Evolutionary conservation across 2,113 vertebrate species (phyloP).

Genomic region (Pao palembangensis): DNA sequence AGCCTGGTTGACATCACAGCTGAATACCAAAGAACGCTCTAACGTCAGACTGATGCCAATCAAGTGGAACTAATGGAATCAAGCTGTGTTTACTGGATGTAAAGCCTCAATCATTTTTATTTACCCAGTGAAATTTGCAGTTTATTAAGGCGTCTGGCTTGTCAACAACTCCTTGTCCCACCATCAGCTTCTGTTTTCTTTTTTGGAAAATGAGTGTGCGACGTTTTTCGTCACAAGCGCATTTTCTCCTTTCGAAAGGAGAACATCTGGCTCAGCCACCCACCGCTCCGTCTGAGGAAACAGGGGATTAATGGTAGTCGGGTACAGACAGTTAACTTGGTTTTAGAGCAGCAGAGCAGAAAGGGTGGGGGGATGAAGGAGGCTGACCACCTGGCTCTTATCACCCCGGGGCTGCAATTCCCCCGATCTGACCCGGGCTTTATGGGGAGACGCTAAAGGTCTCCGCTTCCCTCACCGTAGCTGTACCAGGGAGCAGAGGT

Average conservation of each 20-base stretch:
- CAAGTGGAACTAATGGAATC: constrained; percentile 63
- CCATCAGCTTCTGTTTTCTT: not conserved
- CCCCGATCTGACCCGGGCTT: constrained; percentile 23
- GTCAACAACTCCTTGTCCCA: constrained; percentile 26
- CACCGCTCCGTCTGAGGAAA: constrained; percentile 35
- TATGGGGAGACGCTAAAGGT: constrained; percentile 41
- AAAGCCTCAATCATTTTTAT: constrained; percentile 62
- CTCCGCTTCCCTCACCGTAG: constrained; percentile 18
- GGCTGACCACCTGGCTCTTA: constrained; percentile 57
- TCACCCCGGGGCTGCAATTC: constrained; percentile 42
- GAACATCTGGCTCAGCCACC: constrained; percentile 53
- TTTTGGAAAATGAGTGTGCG: constrained; percentile 47
- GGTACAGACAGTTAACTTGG: constrained; percentile 40
- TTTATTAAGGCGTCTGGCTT: constrained; percentile 37
- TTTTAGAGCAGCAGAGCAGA: constrained; percentile 41
- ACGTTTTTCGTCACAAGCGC: constrained; percentile 1
- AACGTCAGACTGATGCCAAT: constrained; percentile 56
- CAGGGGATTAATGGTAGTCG: constrained; percentile 47
- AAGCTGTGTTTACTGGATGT: constrained; percentile 59
- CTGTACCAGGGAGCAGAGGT: constrained; percentile 44
- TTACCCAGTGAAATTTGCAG: constrained; percentile 26
- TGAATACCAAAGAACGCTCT: constrained; percentile 41
- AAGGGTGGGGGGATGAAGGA: constrained; percentile 16
- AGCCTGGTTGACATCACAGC: constrained; percentile 46
- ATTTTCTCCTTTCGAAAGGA: not conserved